Evolutionary conservation across 2,888 invertebrate species (phyloP).

Genomic region (Oscheius sp.): DNA sequence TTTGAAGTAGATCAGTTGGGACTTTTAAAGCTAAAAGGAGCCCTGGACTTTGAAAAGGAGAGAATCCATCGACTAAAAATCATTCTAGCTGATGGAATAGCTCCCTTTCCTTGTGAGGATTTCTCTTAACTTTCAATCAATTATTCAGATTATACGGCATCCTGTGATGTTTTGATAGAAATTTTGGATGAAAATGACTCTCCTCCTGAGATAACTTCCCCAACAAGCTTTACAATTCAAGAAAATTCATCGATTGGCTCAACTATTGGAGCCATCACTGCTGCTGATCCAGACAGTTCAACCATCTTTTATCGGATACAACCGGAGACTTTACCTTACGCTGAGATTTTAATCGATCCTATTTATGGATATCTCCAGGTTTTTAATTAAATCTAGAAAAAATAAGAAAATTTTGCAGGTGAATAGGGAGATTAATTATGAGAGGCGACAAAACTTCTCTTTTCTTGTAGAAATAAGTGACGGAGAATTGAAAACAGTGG

Average conservation of each 20-base stretch:
- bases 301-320: conserved; percentile 36
- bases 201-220: conserved; percentile 23
- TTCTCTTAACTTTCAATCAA: no score
- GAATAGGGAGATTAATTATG: conserved; percentile 39
- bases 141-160: conserved; percentile 20
- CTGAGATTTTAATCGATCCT: conserved; percentile 36
- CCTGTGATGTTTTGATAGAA: conserved; percentile 7
- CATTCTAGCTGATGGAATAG: conserved; percentile 9
- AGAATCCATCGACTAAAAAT: neutral
- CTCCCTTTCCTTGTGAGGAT: conserved; percentile 21
- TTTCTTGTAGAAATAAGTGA: conserved; percentile 19
- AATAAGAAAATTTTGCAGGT: no score
- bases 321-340: conserved; percentile 31
- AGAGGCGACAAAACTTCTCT: neutral
- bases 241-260: conserved; percentile 17
- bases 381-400: neutral
- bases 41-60: conserved; percentile 11
- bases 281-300: conserved; percentile 3
- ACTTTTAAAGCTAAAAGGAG: neutral
- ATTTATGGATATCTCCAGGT: conserved; percentile 36
- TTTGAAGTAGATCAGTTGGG: conserved; percentile 17
- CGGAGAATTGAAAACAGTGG: neutral
- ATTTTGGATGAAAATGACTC: conserved; percentile 26
- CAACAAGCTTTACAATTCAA: conserved; percentile 1
- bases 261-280: conserved; percentile 10